phyloP scores from a whole-genome alignment of 2,797 vertebrate species.

The Natrix natrix region DNA sequence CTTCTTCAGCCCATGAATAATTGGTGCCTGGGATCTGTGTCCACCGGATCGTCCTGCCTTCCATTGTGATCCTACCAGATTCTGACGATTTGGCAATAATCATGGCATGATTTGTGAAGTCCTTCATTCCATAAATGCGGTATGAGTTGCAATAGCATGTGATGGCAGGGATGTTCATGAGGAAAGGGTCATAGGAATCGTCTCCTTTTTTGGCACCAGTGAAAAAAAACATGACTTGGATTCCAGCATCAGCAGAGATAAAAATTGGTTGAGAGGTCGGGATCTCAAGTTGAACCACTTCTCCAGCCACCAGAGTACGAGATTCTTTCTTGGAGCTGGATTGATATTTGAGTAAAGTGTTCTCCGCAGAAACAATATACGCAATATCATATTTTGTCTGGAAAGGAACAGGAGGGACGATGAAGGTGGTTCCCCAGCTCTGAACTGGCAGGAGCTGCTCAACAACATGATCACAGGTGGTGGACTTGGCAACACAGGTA shows the following conservation, averaged over 20 bases:
- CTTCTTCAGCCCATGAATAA: no score
- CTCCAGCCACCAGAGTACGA: no score
- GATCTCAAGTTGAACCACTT: neutral
- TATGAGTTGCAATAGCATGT: slow-evolving; percentile 72
- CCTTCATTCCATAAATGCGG: slow-evolving; percentile 54
- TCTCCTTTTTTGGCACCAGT: slow-evolving; percentile 42
- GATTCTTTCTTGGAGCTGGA: no score
- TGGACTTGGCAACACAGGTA: slow-evolving; percentile 65
- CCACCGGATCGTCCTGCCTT: no score
- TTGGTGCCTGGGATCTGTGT: no score
- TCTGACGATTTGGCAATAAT: slow-evolving; percentile 66
- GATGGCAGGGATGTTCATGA: slow-evolving; percentile 68
- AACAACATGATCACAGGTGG: slow-evolving; percentile 74
- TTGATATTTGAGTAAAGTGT: no score
- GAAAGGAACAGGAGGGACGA: no score
- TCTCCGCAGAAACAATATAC: no score
- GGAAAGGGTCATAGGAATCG: slow-evolving; percentile 67
- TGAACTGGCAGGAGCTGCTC: slow-evolving; percentile 81
- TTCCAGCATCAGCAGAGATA: slow-evolving; percentile 64
- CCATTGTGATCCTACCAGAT: slow-evolving; percentile 45
- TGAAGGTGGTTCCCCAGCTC: no score
- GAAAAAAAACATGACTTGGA: slow-evolving; percentile 76
- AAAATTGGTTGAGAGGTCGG: slow-evolving; percentile 38
- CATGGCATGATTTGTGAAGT: slow-evolving; percentile 66
- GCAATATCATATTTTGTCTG: no score